phyloP scores from a whole-genome alignment of 2,113 vertebrate species.

The Geothlypis trichas region DNA sequence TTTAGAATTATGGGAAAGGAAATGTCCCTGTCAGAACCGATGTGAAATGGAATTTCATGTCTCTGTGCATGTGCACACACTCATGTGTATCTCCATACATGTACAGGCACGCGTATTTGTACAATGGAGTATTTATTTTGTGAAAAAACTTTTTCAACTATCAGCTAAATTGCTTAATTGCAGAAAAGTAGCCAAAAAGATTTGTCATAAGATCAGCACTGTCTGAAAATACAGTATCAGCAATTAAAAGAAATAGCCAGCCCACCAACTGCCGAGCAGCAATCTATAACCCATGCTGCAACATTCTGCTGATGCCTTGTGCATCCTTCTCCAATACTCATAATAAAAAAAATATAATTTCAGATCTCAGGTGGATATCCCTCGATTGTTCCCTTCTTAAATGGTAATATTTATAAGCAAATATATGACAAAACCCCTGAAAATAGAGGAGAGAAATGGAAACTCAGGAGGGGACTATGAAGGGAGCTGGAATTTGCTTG shows the following conservation, averaged over 20 bases:
- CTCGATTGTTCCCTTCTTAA: background rate
- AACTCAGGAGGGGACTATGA: background rate
- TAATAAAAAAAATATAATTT: background rate
- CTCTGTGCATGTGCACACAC: background rate
- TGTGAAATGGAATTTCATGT: background rate
- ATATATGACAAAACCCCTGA: background rate
- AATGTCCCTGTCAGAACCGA: background rate
- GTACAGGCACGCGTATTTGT: background rate
- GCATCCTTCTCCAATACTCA: background rate
- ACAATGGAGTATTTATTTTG: background rate
- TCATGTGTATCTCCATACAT: fast-evolving
- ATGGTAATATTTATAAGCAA: background rate
- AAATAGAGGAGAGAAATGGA: background rate
- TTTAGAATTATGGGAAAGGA: background rate
- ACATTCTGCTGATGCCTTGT: conserved; percentile 42
- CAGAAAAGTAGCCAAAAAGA: conserved; percentile 20
- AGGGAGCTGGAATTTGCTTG: background rate
- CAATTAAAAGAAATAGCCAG: conserved; percentile 53
- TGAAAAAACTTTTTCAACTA: background rate
- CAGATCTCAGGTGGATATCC: background rate
- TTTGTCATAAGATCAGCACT: conserved; percentile 41
- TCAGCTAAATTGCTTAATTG: conserved; percentile 35
- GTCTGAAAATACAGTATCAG: conserved; percentile 50
- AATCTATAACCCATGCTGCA: conserved; percentile 44
- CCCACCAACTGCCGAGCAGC: conserved; percentile 21